Evolutionary conservation across 1,140 invertebrate genomes (phyloP), one percentile per base, ranked within the genome.

Genomic region (Bombus confusus): DNA sequence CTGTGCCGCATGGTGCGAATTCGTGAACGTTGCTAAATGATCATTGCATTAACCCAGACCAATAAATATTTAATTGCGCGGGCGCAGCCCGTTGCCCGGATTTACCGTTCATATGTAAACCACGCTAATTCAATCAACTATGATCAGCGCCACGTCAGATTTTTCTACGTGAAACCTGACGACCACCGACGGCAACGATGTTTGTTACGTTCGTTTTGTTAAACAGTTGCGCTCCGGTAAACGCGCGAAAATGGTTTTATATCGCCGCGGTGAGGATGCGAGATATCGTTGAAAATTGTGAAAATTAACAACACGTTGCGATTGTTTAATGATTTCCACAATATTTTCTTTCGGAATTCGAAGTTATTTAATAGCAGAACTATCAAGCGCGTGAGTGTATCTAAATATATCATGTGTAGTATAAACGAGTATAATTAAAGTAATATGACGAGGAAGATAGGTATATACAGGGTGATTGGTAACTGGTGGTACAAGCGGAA

Each of bases 41-140:
- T 86, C 80, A 52, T 75, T 66, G 74, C 80, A 66, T 83, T 76
- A 86, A 86, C 73, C 37, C 37, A 18, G 73, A 25, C 78, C 72
- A 43, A 84, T 87, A 87, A 87, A 84, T 84, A 87, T 79, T 84
- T 77, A 87, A 84, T 80, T 68, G 59, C 43, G 15, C 64, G 47
- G 71, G 64, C 62, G 64, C 64, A 52, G 37, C 47, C 47, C 22
- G 71, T 31, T 43, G 43, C 13, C 47, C 37, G 37, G 62, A 84
- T 79, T 59, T 47, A 71, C 76, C 82, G 68, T 84, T 84, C 82
- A 4, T 31, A 68, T 62, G 82, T 84, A 79, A 79, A 84, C 76
- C 52, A 22, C 52, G 47, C 39, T 84, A 62, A 84, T 84, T 84
- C 82, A 84, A 84, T 84, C 76, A 79, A 71, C 82, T 8, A 18